phyloP scores from a whole-genome alignment of 1,140 invertebrate species.

The Atta cephalotes region DNA sequence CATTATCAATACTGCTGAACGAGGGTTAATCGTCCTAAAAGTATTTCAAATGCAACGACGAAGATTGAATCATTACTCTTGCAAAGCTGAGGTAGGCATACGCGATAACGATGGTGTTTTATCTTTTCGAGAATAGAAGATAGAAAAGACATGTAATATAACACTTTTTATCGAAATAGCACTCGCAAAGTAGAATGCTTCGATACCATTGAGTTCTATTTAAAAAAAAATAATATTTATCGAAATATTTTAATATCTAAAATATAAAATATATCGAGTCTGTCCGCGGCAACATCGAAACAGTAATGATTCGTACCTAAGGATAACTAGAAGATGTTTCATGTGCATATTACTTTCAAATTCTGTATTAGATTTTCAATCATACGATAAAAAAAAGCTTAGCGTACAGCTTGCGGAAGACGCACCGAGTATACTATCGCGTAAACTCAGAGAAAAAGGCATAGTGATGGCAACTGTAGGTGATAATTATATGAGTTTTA shows the following conservation, averaged over 20 bases:
- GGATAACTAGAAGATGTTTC: conserved; percentile 11
- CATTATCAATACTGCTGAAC: conserved; percentile 5
- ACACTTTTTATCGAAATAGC: conserved; percentile 3
- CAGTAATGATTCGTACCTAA: not conserved
- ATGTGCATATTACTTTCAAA: conserved; percentile 8
- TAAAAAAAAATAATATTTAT: not conserved
- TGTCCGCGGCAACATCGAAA: conserved; percentile 14
- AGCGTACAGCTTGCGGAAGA: conserved; percentile 37
- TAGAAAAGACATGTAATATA: not conserved
- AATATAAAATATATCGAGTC: not conserved
- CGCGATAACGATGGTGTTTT: conserved; percentile 7
- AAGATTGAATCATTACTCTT: conserved; percentile 42
- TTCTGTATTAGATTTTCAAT: conserved; percentile 4
- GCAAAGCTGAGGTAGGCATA: conserved; percentile 41
- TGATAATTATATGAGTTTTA: too few species aligned
- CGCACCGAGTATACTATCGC: conserved; percentile 17
- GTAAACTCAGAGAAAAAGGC: too few species aligned
- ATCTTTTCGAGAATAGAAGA: conserved; percentile 1
- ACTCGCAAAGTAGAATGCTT: not conserved
- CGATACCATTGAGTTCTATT: not conserved
- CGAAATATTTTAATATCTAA: not conserved
- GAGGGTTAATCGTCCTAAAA: conserved; percentile 33
- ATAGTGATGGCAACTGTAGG: too few species aligned
- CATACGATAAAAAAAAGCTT: conserved; percentile 26
- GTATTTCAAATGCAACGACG: conserved; percentile 12